Conservation (phyloP, 2,113 vertebrate genomes). For the Cepphus grylle region DNA sequence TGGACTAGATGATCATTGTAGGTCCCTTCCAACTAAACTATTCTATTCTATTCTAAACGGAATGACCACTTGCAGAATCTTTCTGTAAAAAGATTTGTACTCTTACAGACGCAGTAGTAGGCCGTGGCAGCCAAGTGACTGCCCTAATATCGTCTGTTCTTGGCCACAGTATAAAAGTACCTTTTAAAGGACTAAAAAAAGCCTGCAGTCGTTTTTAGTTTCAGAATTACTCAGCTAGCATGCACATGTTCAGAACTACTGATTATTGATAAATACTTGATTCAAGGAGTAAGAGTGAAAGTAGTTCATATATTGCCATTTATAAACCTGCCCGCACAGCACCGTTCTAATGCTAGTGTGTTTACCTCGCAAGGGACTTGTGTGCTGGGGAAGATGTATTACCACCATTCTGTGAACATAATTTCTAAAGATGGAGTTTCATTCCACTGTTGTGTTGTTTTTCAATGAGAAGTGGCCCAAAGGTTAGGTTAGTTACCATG, state of each 20-base stretch:
- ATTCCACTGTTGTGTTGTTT: neutral
- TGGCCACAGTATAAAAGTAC: neutral
- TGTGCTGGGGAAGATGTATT: neutral
- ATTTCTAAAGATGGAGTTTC: neutral
- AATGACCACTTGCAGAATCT: neutral
- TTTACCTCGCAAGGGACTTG: neutral
- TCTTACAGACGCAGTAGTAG: neutral
- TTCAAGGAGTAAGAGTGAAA: neutral
- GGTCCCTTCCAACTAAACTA: neutral
- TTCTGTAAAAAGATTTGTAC: neutral
- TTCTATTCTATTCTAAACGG: neutral
- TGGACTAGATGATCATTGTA: neutral
- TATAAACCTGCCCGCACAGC: neutral
- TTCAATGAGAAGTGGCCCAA: neutral
- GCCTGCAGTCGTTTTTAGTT: neutral
- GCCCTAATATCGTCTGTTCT: neutral
- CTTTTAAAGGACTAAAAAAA: neutral
- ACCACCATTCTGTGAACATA: neutral
- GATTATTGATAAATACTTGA: neutral
- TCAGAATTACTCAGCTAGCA: neutral
- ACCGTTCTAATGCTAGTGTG: neutral
- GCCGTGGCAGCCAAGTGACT: neutral
- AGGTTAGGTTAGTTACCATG: neutral
- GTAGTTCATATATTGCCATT: neutral
- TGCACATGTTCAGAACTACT: neutral